Percentiles rank a stretch among this genome's conserved stretches.
phyloP scores from a whole-genome alignment of 2,888 invertebrate genomes.

The Bibio marci region DNA sequence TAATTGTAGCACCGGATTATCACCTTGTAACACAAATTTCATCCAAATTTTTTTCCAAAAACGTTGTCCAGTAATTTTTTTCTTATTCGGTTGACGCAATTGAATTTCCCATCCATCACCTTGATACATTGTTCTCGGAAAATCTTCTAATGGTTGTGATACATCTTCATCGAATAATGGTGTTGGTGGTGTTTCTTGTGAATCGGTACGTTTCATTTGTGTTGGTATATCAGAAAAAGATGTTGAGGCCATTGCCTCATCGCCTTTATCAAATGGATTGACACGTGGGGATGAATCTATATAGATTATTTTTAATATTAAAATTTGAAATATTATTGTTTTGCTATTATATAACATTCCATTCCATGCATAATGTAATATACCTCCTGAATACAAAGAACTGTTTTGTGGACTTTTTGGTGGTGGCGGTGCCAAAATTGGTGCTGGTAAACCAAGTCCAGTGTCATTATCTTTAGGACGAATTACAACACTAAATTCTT shows the following conservation, averaged over 20 bases:
- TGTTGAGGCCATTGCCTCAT: conserved; percentile 18
- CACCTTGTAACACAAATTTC: conserved; percentile 56
- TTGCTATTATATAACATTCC: not conserved
- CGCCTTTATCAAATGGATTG: conserved; percentile 60
- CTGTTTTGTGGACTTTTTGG: conserved; percentile 17
- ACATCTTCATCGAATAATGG: conserved; percentile 89
- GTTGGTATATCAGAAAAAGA: conserved; percentile 19
- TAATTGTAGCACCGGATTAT: conserved; percentile 72
- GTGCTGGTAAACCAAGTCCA: conserved; percentile 36
- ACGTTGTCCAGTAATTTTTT: conserved; percentile 85
- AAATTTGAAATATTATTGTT: conserved; percentile 19
- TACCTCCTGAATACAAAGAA: conserved; percentile 15
- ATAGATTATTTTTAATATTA: conserved; percentile 31
- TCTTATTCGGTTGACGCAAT: conserved; percentile 86
- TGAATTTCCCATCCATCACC: conserved; percentile 96
- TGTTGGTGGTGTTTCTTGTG: conserved; percentile 75
- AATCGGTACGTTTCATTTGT: conserved; percentile 34
- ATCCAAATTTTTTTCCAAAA: conserved; percentile 98
- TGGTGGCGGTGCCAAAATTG: conserved; percentile 55
- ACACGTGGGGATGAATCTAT: conserved; percentile 47
- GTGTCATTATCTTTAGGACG: conserved; percentile 31
- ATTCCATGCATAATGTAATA: not conserved
- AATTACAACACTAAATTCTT: conserved; percentile 67
- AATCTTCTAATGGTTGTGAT: conserved; percentile 80
- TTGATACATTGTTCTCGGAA: conserved; percentile 57